Percentiles rank a stretch among this genome's conserved stretches.
Evolutionary conservation across 1,140 invertebrate species (phyloP).

Genomic region (Pygmarrhopalites habei): DNA sequence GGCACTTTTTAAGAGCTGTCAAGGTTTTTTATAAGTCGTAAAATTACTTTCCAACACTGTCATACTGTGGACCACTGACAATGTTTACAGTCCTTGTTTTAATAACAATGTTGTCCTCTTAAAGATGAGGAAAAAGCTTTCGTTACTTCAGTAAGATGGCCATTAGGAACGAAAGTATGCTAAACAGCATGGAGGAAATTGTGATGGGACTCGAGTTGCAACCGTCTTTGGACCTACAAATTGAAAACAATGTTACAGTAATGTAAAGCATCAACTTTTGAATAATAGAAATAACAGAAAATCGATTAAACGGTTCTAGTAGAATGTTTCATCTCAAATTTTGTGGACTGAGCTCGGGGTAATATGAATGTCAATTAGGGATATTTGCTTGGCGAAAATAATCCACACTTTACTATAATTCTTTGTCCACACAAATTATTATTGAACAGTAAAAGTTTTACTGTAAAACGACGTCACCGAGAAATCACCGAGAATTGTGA

Average conservation of each 20-base stretch:
- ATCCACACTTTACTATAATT: background rate
- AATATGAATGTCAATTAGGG: no score
- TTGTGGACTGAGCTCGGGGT: no score
- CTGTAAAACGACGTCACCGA: no score
- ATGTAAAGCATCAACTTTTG: background rate
- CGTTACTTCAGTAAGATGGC: background rate
- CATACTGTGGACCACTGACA: background rate
- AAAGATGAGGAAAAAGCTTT: no score
- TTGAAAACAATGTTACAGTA: background rate
- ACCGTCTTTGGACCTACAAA: slow-evolving; percentile 9
- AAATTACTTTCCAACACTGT: no score
- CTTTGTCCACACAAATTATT: background rate
- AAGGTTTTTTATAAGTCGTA: background rate
- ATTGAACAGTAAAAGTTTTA: background rate
- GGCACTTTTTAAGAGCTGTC: background rate
- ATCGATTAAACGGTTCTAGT: background rate
- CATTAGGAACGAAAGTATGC: background rate
- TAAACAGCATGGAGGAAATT: background rate
- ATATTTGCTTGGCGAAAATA: no score
- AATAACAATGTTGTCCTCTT: background rate
- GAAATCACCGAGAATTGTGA: no score
- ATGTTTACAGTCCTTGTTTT: background rate
- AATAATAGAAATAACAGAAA: background rate
- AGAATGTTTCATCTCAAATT: background rate
- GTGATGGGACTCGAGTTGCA: background rate